These are phyloP conservation scores for Cassiopea andromeda DNA, from an alignment of 30 jellyfish, hydroid and myxozoan species.

Conservation along the genomic window DNA sequence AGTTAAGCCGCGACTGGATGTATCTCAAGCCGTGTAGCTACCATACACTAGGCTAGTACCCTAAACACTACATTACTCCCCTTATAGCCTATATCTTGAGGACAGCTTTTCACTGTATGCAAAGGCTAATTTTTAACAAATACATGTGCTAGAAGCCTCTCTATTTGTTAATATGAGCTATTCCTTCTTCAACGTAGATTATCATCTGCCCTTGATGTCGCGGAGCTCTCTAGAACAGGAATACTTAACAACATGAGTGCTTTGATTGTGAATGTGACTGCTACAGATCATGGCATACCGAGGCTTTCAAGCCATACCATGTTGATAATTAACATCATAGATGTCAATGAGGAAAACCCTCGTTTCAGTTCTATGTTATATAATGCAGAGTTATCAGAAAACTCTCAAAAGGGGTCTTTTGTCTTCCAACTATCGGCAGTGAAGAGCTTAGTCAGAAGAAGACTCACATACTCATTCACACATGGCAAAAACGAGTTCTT, in stretches of 20 bases:
- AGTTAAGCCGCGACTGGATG: no score
- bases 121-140: no score
- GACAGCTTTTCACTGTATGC: no score
- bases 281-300: conserved; percentile 55
- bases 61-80: no score
- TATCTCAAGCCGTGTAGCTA: no score
- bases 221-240: conserved; percentile 35
- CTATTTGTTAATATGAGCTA: no score
- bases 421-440: conserved; percentile 36
- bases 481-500: conserved; percentile 8
- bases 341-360: conserved; percentile 69
- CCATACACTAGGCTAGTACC: no score
- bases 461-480: conserved; percentile 50
- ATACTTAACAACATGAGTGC: conserved; percentile 7
- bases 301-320: conserved; percentile 2
- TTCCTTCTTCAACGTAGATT: conserved; percentile 6
- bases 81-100: no score
- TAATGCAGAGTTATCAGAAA: conserved; percentile 33
- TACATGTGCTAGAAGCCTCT: no score
- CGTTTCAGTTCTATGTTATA: conserved; percentile 34
- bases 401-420: conserved; percentile 10
- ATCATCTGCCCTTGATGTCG: conserved; percentile 17
- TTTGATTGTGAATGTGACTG: conserved; percentile 24
- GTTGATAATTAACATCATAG: conserved; percentile 40
- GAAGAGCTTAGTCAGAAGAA: conserved; percentile 38